Percentiles rank a stretch among this genome's conserved stretches.
These are phyloP conservation scores for Microvelia longipes DNA, from an alignment of 1,140 invertebrate species.

Conservation along the genomic window DNA sequence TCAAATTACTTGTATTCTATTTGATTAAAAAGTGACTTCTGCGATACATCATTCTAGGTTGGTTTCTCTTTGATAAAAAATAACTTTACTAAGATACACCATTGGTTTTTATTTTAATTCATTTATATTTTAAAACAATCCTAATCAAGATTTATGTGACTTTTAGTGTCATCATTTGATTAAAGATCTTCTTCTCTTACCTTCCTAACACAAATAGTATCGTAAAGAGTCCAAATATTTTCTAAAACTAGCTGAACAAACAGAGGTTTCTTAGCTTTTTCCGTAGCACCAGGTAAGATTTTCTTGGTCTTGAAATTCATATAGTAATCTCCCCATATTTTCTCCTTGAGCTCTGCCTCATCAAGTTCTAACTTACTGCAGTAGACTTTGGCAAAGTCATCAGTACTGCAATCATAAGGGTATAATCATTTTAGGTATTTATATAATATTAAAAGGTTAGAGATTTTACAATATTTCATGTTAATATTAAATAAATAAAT, in stretches of 20 bases:
- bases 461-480: no score
- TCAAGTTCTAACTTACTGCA: slow-evolving; percentile 58
- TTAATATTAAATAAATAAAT: no score
- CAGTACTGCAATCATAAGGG: slow-evolving; percentile 38
- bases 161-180: neutral
- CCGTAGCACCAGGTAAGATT: slow-evolving; percentile 79
- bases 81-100: no score
- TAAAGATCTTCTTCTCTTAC: no score
- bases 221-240: slow-evolving; percentile 85
- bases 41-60: no score
- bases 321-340: slow-evolving; percentile 93
- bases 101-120: no score
- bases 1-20: no score
- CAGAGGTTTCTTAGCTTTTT: slow-evolving; percentile 86
- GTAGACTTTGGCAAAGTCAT: slow-evolving; percentile 79
- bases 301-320: slow-evolving; percentile 73
- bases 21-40: no score
- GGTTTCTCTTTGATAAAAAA: no score
- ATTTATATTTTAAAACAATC: no score
- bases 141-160: no score
- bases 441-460: neutral
- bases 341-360: slow-evolving; percentile 35
- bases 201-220: slow-evolving; percentile 56
- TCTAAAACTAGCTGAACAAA: slow-evolving; percentile 93
- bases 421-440: no score